A percentile compares a stretch with the other conserved stretches of the same genome.
These are phyloP conservation scores for Corythoichthys intestinalis DNA, from an alignment of 2,113 vertebrate genomes.

Conservation along the genomic window DNA sequence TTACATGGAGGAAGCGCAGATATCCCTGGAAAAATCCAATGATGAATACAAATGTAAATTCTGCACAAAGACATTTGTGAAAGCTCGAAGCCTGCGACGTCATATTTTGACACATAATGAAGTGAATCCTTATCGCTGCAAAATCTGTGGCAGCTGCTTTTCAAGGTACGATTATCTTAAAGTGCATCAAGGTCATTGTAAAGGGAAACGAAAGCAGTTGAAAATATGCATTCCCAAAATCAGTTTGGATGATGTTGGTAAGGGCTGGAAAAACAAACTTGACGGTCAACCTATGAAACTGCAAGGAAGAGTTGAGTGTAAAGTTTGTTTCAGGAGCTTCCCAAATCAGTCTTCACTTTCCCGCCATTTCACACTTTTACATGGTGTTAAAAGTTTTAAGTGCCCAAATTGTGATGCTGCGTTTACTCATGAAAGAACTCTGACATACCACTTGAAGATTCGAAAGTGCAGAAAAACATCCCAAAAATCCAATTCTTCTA, in stretches of 20 bases:
- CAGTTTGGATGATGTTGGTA: conserved; percentile 58
- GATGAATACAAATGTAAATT: conserved; percentile 69
- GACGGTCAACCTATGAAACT: conserved; percentile 10
- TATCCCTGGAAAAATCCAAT: conserved; percentile 17
- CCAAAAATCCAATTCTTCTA: background rate
- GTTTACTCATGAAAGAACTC: conserved; percentile 51
- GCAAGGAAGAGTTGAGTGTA: conserved; percentile 47
- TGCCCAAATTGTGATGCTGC: conserved; percentile 55
- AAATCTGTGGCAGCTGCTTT: conserved; percentile 71
- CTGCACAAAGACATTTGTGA: conserved; percentile 71
- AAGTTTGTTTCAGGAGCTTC: conserved; percentile 59
- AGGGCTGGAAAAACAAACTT: conserved; percentile 52
- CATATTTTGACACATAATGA: conserved; percentile 77
- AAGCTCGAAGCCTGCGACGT: conserved; percentile 60
- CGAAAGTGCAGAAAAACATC: conserved; percentile 36
- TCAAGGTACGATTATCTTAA: conserved; percentile 73
- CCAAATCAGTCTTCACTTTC: conserved; percentile 47
- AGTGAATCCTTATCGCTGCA: conserved; percentile 76
- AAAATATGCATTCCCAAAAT: conserved; percentile 70
- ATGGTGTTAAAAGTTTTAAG: conserved; percentile 53
- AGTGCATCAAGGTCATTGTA: conserved; percentile 66
- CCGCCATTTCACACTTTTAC: conserved; percentile 63
- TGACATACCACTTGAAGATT: conserved; percentile 51
- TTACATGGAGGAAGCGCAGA: conserved; percentile 11
- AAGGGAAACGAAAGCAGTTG: conserved; percentile 50